Base-by-base conservation (phyloP, 2,888 invertebrate genomes). In the Hesperia comma region DNA sequence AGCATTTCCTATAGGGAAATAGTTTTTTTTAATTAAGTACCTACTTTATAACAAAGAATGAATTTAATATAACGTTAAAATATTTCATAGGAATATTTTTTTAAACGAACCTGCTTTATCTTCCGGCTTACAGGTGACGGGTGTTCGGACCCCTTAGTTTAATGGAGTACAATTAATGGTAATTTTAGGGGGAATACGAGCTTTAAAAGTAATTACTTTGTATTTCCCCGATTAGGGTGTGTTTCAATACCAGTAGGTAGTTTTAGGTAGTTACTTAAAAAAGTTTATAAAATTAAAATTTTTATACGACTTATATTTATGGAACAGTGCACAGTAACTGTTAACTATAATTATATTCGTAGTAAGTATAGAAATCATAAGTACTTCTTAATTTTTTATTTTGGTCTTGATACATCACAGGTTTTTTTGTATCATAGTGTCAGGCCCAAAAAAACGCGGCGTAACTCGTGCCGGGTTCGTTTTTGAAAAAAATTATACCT, bases 401-500 rank as follows among this genome's bases (percentile, higher is more conserved):
- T 40, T 19, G n/a, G 14, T 19, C 19, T 14, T 40, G 8, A 56
- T 40, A 56, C n/a, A 56, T 32, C 41, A 57, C 21, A 57, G 8
- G 7, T 57, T 57, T 57, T 57, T 51, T 51, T 19, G 15, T 15
- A 40, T 57, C 40, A 14, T 40, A 40, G 49, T 57, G 63, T 57
- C 57, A n/a, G 15, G 33, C 8, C 33, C 33, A 19, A 49, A 53
- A 61, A 58, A 61, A 61, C 12, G 43, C 40, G 21, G 61, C n/a
- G 58, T 58, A 64, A 58, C 26, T n/a, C 43, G 51, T 33, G 8
- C 53, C 51, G 41, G 57, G 17, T 32, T 64, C 51, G 64, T n/a
- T 40, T 64, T 41, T 6, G 41, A 17, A 49, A 76, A 85, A 84
- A 82, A 72, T 37, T 68, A 75, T 89, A 88, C 88, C 88, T 90